Evolutionary conservation across 2,888 invertebrate species (phyloP).

Genomic region (Diarsia brunnea): DNA sequence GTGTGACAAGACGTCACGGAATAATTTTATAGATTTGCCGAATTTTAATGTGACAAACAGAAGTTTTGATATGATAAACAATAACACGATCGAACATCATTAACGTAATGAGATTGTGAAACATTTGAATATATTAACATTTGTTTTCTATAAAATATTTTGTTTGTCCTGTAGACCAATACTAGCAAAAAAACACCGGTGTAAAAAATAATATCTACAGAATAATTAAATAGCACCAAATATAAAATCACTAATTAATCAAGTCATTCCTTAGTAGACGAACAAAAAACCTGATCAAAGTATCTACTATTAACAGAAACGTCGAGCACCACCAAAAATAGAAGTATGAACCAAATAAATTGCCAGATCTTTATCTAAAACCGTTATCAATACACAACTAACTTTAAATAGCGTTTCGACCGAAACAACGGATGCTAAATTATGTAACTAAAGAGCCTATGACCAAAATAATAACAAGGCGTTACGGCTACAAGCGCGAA

Average conservation of each 20-base stretch:
- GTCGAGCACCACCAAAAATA: slow-evolving; percentile 33
- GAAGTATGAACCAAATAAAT: slow-evolving; percentile 43
- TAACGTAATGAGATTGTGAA: slow-evolving; percentile 48
- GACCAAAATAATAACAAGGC: slow-evolving; percentile 47
- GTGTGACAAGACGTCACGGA: slow-evolving; percentile 73
- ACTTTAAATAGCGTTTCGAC: slow-evolving; percentile 17
- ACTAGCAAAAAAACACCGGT: background rate
- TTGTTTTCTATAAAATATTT: slow-evolving; percentile 17
- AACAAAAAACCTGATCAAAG: slow-evolving; percentile 29
- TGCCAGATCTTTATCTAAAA: slow-evolving; percentile 44
- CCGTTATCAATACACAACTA: slow-evolving; percentile 34
- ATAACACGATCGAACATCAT: slow-evolving; percentile 68
- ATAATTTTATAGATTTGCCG: slow-evolving; percentile 70
- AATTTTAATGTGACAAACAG: slow-evolving; percentile 61
- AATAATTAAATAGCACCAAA: slow-evolving; percentile 15
- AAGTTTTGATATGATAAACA: slow-evolving; percentile 69
- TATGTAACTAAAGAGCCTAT: slow-evolving; percentile 49
- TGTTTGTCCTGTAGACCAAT: slow-evolving; percentile 6
- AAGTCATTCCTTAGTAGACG: slow-evolving; percentile 16
- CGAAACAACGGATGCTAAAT: slow-evolving; percentile 50
- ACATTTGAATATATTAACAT: slow-evolving; percentile 43
- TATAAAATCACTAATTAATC: slow-evolving; percentile 35
- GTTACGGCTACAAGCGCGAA: slow-evolving; percentile 58
- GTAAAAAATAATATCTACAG: slow-evolving; percentile 7
- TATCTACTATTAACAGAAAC: slow-evolving; percentile 33